Percentiles rank a stretch among this genome's conserved stretches.
Conservation (phyloP, 2,797 vertebrate species). For the Sternotherus odoratus region DNA sequence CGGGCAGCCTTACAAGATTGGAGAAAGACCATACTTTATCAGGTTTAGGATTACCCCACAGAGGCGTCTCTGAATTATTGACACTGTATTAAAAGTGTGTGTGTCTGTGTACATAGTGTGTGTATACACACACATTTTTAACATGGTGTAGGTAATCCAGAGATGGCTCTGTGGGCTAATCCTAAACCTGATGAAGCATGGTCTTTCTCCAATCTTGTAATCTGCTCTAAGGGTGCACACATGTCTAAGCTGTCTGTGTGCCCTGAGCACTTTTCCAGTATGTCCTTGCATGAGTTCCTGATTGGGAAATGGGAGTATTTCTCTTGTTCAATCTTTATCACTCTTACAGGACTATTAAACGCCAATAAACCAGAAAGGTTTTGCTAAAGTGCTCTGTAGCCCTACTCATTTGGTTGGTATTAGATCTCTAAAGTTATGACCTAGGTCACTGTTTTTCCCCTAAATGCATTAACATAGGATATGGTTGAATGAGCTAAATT, state of each 20-base stretch:
- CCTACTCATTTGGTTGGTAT: constrained; percentile 79
- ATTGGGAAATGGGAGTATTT: background rate
- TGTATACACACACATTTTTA: too few relatives aligned
- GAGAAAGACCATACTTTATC: background rate
- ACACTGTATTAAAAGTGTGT: too few relatives aligned
- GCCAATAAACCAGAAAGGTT: constrained; percentile 63
- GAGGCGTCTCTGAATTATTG: background rate
- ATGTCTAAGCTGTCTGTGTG: background rate
- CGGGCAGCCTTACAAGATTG: background rate
- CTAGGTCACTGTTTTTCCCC: constrained; percentile 71
- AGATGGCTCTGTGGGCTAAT: background rate
- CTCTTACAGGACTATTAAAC: constrained; percentile 57
- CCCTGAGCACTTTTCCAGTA: background rate
- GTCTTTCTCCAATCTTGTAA: background rate
- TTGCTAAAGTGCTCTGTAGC: constrained; percentile 52
- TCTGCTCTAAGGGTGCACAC: background rate
- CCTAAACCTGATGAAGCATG: background rate
- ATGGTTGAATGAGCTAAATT: constrained; percentile 68
- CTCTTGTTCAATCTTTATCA: background rate
- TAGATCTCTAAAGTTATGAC: constrained; percentile 78
- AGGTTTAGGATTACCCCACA: background rate
- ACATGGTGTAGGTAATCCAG: background rate
- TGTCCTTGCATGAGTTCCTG: background rate
- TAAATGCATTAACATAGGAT: constrained; percentile 70
- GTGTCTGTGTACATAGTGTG: too few relatives aligned